Conservation (phyloP, 64 coral and sea anemone species). For the Montipora sp. region DNA sequence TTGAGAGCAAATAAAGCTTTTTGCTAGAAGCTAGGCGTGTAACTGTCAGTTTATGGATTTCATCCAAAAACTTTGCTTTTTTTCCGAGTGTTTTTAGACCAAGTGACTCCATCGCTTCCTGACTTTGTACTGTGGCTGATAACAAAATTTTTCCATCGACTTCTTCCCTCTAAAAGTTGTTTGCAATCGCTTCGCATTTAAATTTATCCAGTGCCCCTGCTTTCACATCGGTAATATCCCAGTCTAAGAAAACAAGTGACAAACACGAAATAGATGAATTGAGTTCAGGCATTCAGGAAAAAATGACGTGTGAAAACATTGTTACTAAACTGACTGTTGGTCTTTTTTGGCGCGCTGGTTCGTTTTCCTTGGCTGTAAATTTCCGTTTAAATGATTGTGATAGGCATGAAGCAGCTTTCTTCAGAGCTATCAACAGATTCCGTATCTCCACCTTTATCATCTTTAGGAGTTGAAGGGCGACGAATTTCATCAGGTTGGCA, state of each 20-base stretch:
- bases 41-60: slow-evolving; percentile 19
- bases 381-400: too few relatives aligned
- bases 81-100: slow-evolving; percentile 66
- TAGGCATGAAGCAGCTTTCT: too few relatives aligned
- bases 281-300: not conserved
- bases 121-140: slow-evolving; percentile 1
- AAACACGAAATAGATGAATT: slow-evolving; percentile 14
- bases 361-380: too few relatives aligned
- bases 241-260: slow-evolving; percentile 35
- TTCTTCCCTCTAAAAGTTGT: slow-evolving; percentile 54
- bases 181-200: slow-evolving; percentile 12
- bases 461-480: too few relatives aligned
- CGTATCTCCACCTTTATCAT: too few relatives aligned
- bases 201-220: slow-evolving; percentile 31
- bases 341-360: too few relatives aligned
- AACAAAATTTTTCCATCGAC: slow-evolving; percentile 46
- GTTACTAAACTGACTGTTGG: not conserved
- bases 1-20: too few relatives aligned
- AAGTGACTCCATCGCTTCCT: slow-evolving; percentile 14
- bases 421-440: too few relatives aligned
- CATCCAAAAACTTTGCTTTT: slow-evolving; percentile 62
- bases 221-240: slow-evolving; percentile 52
- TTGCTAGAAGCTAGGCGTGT: too few relatives aligned
- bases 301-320: slow-evolving; percentile 23
- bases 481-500: too few relatives aligned